A percentile compares a stretch with the other conserved stretches of the same genome.
Conservation (phyloP, 2,113 vertebrate genomes). For the Gymnarchus niloticus region DNA sequence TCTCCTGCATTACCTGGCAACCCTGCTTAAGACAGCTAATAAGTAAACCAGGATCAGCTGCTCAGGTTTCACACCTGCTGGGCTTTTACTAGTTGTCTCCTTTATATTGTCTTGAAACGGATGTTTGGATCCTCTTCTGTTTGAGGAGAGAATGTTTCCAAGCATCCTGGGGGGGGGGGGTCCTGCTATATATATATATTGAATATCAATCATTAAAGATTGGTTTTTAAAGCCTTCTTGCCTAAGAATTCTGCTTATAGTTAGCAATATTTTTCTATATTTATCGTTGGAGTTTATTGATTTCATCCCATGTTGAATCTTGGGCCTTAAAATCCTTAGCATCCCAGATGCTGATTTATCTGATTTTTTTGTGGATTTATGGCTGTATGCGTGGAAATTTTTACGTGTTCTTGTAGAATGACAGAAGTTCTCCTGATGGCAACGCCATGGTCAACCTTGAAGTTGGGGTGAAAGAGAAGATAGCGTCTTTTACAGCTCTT, state of each 20-base stretch:
- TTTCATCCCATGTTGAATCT: too few species aligned
- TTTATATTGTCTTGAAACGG: background rate
- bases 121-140: background rate
- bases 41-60: background rate
- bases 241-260: too few species aligned
- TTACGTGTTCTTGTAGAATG: constrained; percentile 29
- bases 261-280: too few species aligned
- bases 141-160: background rate
- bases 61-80: background rate
- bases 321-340: background rate
- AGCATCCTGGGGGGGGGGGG: too few species aligned
- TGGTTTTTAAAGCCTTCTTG: too few species aligned
- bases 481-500: constrained; percentile 25
- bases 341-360: background rate
- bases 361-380: background rate
- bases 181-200: too few species aligned
- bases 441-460: constrained; percentile 41
- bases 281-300: too few species aligned
- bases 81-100: background rate
- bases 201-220: too few species aligned
- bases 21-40: background rate
- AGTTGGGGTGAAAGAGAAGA: constrained; percentile 26
- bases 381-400: background rate
- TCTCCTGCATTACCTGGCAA: background rate
- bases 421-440: constrained; percentile 34